A percentile compares a stretch with the other conserved stretches of the same genome.
Evolutionary conservation across 2,113 vertebrate species (phyloP).

Genomic region (Centropus bengalensis): DNA sequence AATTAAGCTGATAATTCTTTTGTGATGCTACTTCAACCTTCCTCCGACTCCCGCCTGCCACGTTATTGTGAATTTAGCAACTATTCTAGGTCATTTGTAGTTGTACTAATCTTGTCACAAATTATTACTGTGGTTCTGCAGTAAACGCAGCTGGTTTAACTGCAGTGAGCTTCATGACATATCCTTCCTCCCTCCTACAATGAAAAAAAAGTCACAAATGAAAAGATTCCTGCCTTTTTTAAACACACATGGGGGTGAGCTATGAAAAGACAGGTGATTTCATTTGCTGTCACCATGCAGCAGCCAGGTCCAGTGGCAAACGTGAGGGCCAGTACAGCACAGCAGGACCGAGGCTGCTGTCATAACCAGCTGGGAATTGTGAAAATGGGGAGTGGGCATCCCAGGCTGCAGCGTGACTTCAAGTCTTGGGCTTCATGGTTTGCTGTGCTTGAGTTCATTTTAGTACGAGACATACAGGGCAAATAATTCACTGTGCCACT

Average conservation of each 20-base stretch:
- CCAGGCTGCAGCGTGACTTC: background rate
- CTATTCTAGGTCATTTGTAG: constrained; percentile 11
- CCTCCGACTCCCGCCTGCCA: background rate
- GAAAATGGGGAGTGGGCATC: background rate
- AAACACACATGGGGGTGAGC: background rate
- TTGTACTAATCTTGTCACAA: constrained; percentile 7
- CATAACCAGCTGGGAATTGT: background rate
- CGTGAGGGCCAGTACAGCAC: fast-evolving
- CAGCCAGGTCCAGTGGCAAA: background rate
- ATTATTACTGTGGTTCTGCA: background rate
- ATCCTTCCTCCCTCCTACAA: background rate
- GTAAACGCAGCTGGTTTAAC: constrained; percentile 33
- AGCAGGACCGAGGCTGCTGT: background rate
- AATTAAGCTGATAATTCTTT: constrained; percentile 46
- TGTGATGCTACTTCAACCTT: constrained; percentile 24
- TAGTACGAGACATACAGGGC: background rate
- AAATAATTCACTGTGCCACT: background rate
- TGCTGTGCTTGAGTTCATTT: background rate
- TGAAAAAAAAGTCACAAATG: background rate
- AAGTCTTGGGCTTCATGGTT: background rate
- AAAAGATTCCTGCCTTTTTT: background rate
- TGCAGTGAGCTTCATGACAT: background rate
- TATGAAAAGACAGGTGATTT: background rate
- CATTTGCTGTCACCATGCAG: background rate
- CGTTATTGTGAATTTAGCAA: constrained; percentile 22